Evolutionary conservation across 2,113 vertebrate genomes (phyloP).

Genomic region (Ascaphus truei): DNA sequence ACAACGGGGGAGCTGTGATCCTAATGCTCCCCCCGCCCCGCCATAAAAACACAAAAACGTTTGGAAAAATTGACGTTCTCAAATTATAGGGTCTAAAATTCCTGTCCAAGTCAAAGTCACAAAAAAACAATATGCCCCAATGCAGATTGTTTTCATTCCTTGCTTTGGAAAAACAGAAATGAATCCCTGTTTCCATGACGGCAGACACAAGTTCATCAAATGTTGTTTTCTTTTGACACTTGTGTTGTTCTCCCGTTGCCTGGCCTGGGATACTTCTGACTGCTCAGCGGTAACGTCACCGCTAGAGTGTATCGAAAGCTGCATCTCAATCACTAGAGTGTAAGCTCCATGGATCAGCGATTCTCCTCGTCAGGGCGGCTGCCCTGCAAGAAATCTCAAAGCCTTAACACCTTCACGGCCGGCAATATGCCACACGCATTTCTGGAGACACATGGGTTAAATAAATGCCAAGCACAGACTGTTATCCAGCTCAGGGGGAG

Average conservation of each 20-base stretch:
- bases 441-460: too few relatives aligned
- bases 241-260: slow-evolving; percentile 58
- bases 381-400: too few relatives aligned
- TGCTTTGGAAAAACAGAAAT: slow-evolving; percentile 74
- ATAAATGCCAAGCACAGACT: too few relatives aligned
- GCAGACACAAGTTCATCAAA: slow-evolving; percentile 81
- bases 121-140: slow-evolving; percentile 64
- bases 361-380: too few relatives aligned
- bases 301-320: slow-evolving; percentile 15
- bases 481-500: too few relatives aligned
- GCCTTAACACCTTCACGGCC: too few relatives aligned
- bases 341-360: not conserved
- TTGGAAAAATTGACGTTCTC: slow-evolving; percentile 54
- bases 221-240: slow-evolving; percentile 78
- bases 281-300: slow-evolving; percentile 67
- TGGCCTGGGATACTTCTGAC: slow-evolving; percentile 43
- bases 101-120: slow-evolving; percentile 86
- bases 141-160: slow-evolving; percentile 83
- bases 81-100: slow-evolving; percentile 91
- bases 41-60: not conserved
- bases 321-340: not conserved
- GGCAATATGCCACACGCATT: too few relatives aligned
- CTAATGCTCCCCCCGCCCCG: not conserved
- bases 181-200: slow-evolving; percentile 88
- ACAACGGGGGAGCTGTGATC: not conserved